Percentiles rank a stretch among this genome's conserved stretches.
These are phyloP conservation scores for Papilio xuthus DNA, from an alignment of 1,140 invertebrate species.

Conservation along the genomic window DNA sequence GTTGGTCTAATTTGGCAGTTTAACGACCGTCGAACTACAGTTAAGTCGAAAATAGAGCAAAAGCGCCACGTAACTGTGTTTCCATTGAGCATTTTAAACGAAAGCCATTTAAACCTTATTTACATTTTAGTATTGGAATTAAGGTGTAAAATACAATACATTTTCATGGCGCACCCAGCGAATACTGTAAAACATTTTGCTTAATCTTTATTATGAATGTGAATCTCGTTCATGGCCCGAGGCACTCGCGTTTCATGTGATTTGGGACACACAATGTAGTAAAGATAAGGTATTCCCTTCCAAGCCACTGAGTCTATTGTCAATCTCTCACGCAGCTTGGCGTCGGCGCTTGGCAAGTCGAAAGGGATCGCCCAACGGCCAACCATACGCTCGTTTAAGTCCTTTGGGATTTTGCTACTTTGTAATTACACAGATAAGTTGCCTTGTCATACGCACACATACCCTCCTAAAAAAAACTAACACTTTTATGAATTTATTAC, in stretches of 20 bases:
- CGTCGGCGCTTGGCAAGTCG: slow-evolving; percentile 59
- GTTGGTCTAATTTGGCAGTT: slow-evolving; percentile 66
- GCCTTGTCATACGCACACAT: background rate
- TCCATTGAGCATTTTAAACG: slow-evolving; percentile 45
- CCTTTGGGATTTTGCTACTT: slow-evolving; percentile 35
- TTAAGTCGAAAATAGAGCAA: slow-evolving; percentile 49
- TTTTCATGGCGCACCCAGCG: slow-evolving; percentile 46
- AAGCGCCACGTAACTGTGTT: slow-evolving; percentile 49
- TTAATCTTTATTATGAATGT: slow-evolving; percentile 75
- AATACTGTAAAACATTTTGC: slow-evolving; percentile 56
- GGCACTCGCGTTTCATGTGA: slow-evolving; percentile 73
- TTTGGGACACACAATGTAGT: slow-evolving; percentile 77
- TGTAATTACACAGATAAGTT: slow-evolving; percentile 35
- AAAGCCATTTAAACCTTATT: slow-evolving; percentile 46
- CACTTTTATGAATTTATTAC: background rate
- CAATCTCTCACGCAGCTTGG: slow-evolving; percentile 72
- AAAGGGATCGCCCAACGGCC: slow-evolving; percentile 50
- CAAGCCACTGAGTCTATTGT: slow-evolving; percentile 76
- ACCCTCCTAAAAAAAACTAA: background rate
- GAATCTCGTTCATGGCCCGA: slow-evolving; percentile 70
- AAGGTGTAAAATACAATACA: slow-evolving; percentile 42
- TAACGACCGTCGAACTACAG: slow-evolving; percentile 61
- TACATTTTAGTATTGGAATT: slow-evolving; percentile 46
- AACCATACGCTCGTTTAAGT: slow-evolving; percentile 24
- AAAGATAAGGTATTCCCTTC: slow-evolving; percentile 79